These are phyloP conservation scores for Streptopelia turtur DNA, from an alignment of 2,797 vertebrate species.

Conservation along the genomic window DNA sequence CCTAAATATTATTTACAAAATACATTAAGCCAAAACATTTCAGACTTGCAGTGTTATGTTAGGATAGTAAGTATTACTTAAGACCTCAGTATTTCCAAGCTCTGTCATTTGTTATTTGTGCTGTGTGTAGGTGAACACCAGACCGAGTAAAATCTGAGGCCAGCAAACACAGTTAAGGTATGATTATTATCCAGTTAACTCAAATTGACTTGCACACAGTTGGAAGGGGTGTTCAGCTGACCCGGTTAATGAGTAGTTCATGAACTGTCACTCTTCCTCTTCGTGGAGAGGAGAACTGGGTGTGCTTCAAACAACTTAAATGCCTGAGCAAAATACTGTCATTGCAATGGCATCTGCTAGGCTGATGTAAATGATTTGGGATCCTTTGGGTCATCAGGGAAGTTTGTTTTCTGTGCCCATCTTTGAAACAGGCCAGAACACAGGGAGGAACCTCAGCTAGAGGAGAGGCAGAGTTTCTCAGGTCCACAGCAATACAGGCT, in stretches of 20 bases:
- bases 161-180: not conserved
- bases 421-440: not conserved
- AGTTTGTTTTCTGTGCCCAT: not conserved
- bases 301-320: not conserved
- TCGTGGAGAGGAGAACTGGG: not conserved
- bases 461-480: not conserved
- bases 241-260: constrained; percentile 23
- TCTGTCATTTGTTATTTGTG: not conserved
- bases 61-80: not conserved
- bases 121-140: not conserved
- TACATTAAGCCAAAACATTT: not conserved
- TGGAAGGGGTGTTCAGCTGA: not conserved
- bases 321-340: not conserved
- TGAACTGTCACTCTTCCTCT: not conserved
- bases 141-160: not conserved
- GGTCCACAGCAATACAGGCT: not conserved
- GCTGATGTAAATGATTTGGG: not conserved
- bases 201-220: not conserved
- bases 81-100: not conserved
- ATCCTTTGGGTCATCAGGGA: not conserved
- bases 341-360: not conserved
- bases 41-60: not conserved
- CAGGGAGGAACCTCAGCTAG: not conserved
- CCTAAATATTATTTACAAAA: not conserved
- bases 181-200: constrained; percentile 11